A percentile compares a stretch with the other conserved stretches of the same genome.
Conservation (phyloP, 2,888 invertebrate genomes). For the Cerastis rubricosa region DNA sequence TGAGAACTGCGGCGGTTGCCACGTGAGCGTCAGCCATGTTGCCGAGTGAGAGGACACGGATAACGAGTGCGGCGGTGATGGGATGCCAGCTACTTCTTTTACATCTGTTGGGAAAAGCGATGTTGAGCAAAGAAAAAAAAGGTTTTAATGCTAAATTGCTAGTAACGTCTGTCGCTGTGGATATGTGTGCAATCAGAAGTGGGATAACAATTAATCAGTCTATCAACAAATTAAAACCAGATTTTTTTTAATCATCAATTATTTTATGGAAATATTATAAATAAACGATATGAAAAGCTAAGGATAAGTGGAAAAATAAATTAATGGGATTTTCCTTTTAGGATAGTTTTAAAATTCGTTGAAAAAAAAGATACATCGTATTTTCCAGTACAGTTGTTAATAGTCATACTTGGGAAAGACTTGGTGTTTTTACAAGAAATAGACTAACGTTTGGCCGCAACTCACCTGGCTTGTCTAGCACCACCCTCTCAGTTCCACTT, state of each 20-base stretch:
- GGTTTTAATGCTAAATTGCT: background rate
- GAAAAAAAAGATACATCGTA: background rate
- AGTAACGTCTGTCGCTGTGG: too few species aligned
- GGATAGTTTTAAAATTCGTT: background rate
- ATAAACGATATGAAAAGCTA: background rate
- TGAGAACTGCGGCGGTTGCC: constrained; percentile 96
- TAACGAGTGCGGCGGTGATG: constrained; percentile 95
- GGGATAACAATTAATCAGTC: background rate
- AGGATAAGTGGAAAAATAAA: background rate
- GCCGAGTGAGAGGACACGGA: constrained; percentile 95
- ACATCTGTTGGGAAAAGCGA: constrained; percentile 69
- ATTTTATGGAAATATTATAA: background rate
- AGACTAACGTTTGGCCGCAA: background rate
- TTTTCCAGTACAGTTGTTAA: background rate
- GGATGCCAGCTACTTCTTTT: constrained; percentile 92
- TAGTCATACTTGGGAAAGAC: background rate
- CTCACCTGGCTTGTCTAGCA: background rate
- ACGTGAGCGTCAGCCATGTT: constrained; percentile 95
- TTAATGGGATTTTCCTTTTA: background rate
- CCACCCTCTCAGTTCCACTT: background rate
- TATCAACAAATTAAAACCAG: background rate
- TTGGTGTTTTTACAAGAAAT: background rate
- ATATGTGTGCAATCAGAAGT: background rate
- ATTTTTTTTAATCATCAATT: background rate
- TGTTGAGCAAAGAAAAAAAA: background rate